phyloP scores from a whole-genome alignment of 2,113 vertebrate genomes.

The Azemiops feae region DNA sequence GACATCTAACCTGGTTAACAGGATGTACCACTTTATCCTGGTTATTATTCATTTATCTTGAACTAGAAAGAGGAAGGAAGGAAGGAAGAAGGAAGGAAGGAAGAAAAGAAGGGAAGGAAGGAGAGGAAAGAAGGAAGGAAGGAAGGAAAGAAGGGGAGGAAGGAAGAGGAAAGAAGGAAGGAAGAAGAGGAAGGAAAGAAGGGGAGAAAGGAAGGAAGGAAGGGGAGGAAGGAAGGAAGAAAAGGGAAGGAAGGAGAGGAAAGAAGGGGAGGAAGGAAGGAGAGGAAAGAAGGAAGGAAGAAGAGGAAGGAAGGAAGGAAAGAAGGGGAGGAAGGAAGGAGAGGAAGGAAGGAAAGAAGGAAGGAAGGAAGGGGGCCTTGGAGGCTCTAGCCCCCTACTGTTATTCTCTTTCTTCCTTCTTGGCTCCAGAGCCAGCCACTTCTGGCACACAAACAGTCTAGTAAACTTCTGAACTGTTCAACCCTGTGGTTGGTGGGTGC shows the following conservation, averaged over 20 bases:
- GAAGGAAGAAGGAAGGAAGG: too few species aligned
- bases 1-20: not conserved
- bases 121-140: too few species aligned
- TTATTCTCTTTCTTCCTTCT: conserved; percentile 59
- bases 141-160: too few species aligned
- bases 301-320: too few species aligned
- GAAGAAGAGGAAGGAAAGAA: too few species aligned
- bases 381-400: conserved; percentile 57
- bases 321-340: too few species aligned
- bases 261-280: not conserved
- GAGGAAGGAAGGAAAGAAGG: not conserved
- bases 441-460: conserved; percentile 67
- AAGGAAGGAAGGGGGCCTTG: conserved; percentile 34
- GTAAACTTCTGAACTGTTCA: conserved; percentile 71
- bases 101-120: too few species aligned
- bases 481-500: conserved; percentile 67
- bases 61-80: too few species aligned
- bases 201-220: too few species aligned
- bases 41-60: too few species aligned
- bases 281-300: conserved; percentile 13
- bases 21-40: not conserved
- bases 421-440: conserved; percentile 65
- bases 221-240: too few species aligned
- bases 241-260: too few species aligned
- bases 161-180: rapidly evolving